phyloP scores from a whole-genome alignment of 2,888 invertebrate genomes.

The Caenorhabditis uteleia region DNA sequence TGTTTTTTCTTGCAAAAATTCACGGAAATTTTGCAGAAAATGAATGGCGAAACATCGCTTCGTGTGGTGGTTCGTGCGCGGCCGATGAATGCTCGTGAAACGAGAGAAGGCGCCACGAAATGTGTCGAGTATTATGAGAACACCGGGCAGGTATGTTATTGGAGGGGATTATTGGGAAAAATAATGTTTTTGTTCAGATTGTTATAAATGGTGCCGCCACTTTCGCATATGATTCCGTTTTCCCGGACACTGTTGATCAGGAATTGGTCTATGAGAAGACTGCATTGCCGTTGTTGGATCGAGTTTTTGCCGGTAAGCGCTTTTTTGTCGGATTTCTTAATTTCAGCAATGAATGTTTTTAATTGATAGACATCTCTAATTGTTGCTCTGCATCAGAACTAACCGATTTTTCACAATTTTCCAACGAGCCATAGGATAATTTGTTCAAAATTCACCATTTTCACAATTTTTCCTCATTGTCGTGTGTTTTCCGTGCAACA shows the following conservation, averaged over 20 bases:
- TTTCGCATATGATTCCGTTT: slow-evolving; percentile 92
- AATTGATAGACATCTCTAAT: too few species aligned
- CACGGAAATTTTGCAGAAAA: neutral
- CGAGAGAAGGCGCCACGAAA: slow-evolving; percentile 24
- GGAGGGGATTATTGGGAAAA: neutral
- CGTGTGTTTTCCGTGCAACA: too few species aligned
- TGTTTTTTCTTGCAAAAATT: neutral
- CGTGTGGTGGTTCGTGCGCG: slow-evolving; percentile 36
- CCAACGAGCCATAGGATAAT: too few species aligned
- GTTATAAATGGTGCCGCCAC: slow-evolving; percentile 70
- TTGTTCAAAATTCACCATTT: too few species aligned
- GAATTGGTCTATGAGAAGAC: slow-evolving; percentile 81
- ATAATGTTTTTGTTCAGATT: slow-evolving; percentile 10
- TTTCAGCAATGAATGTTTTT: too few species aligned
- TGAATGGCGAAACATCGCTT: slow-evolving; percentile 30
- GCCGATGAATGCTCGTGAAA: slow-evolving; percentile 35
- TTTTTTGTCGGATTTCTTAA: neutral
- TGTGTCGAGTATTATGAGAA: slow-evolving; percentile 33
- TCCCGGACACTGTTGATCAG: slow-evolving; percentile 80
- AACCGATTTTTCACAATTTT: too few species aligned
- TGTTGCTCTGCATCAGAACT: too few species aligned
- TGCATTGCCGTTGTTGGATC: slow-evolving; percentile 34
- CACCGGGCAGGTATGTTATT: slow-evolving; percentile 14
- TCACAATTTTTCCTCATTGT: too few species aligned
- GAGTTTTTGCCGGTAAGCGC: slow-evolving; percentile 27